These are phyloP conservation scores for Hippocampus comes DNA, from an alignment of 2,113 vertebrate genomes.

Conservation along the genomic window DNA sequence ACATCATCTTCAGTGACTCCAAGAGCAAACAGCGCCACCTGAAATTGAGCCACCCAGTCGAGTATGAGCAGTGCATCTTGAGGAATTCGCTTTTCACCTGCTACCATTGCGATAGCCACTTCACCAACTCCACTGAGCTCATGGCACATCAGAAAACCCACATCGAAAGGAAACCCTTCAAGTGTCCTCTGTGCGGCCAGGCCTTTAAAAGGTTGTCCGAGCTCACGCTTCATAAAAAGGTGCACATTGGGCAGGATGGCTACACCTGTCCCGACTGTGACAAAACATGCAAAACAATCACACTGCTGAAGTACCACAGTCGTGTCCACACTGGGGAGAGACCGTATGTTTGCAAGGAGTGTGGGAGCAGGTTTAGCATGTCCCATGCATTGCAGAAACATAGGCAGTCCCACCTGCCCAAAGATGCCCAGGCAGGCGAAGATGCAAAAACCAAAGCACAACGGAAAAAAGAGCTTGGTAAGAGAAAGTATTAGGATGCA, in stretches of 20 bases:
- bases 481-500: slow-evolving; percentile 12
- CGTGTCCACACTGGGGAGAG: slow-evolving; percentile 75
- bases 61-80: slow-evolving; percentile 74
- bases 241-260: slow-evolving; percentile 70
- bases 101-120: slow-evolving; percentile 83
- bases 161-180: slow-evolving; percentile 80
- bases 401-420: slow-evolving; percentile 47
- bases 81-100: slow-evolving; percentile 80
- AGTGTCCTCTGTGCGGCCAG: slow-evolving; percentile 70
- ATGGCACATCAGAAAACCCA: slow-evolving; percentile 86
- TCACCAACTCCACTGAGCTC: slow-evolving; percentile 82
- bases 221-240: slow-evolving; percentile 82
- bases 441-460: slow-evolving; percentile 18
- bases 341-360: slow-evolving; percentile 73
- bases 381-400: slow-evolving; percentile 69
- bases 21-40: slow-evolving; percentile 76
- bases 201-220: slow-evolving; percentile 82
- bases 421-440: slow-evolving; percentile 28
- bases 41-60: slow-evolving; percentile 70
- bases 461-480: slow-evolving; percentile 53
- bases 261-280: slow-evolving; percentile 82
- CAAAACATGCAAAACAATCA: slow-evolving; percentile 83
- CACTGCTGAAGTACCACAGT: slow-evolving; percentile 78
- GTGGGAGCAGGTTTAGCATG: slow-evolving; percentile 70
- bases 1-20: slow-evolving; percentile 77